phyloP scores from a whole-genome alignment of 2,888 invertebrate genomes.

The Cephus runcator region DNA sequence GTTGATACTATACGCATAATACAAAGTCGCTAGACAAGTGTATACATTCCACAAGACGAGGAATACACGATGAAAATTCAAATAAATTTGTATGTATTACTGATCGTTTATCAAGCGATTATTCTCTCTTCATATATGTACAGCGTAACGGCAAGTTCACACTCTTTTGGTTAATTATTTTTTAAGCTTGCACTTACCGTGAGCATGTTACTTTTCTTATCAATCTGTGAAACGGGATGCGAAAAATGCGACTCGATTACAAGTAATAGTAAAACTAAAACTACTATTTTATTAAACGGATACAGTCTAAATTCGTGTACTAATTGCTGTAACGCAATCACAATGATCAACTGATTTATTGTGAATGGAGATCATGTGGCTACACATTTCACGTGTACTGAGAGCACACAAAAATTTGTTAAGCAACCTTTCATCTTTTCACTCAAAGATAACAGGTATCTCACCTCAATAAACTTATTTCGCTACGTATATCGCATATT shows the following conservation, averaged over 20 bases:
- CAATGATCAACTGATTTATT: neutral
- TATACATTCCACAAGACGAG: neutral
- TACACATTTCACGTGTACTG: neutral
- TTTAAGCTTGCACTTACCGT: neutral
- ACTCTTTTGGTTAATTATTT: neutral
- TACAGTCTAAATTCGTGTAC: slow-evolving; percentile 3
- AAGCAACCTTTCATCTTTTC: neutral
- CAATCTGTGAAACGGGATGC: neutral
- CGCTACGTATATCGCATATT: neutral
- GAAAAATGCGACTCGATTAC: neutral
- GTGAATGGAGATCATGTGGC: neutral
- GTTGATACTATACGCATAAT: neutral
- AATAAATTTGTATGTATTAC: neutral
- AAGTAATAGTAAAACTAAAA: slow-evolving; percentile 7
- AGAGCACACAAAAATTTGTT: neutral
- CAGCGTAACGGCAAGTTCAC: neutral
- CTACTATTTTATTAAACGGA: neutral
- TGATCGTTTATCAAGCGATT: neutral
- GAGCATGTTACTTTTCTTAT: neutral
- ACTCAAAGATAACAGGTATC: neutral
- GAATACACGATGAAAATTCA: neutral
- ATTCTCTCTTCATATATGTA: neutral
- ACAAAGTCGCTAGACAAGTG: neutral
- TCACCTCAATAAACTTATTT: neutral
- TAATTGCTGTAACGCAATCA: neutral